A percentile compares a stretch with the other conserved stretches of the same genome.
Conservation (phyloP, 2,797 vertebrate species). For the Phalanger gymnotis region DNA sequence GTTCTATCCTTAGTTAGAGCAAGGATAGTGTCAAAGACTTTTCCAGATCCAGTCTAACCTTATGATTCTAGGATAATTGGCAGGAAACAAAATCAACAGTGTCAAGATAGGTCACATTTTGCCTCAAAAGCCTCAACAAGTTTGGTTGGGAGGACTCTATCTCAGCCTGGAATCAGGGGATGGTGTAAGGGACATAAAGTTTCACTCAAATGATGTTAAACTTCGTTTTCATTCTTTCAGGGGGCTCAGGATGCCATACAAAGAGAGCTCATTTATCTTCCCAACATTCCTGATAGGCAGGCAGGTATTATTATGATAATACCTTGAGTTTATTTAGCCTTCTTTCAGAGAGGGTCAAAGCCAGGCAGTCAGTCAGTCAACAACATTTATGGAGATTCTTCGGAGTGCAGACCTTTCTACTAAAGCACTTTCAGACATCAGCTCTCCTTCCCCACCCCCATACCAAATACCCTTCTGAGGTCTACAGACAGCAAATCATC, state of each 20-base stretch:
- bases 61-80: conserved; percentile 53
- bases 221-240: conserved; percentile 61
- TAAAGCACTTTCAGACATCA: conserved; percentile 65
- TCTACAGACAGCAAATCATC: neutral
- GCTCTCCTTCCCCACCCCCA: neutral
- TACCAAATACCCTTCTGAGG: conserved; percentile 10
- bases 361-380: conserved; percentile 69
- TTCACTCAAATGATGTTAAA: conserved; percentile 52
- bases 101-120: conserved; percentile 62
- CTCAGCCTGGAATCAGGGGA: conserved; percentile 35
- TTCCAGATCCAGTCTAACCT: neutral
- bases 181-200: conserved; percentile 41
- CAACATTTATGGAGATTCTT: conserved; percentile 67
- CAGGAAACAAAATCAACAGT: conserved; percentile 36
- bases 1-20: conserved; percentile 28
- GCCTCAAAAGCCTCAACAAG: conserved; percentile 9
- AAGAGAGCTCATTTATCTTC: conserved; percentile 61
- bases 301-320: conserved; percentile 79
- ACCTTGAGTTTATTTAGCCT: conserved; percentile 70
- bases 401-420: conserved; percentile 53
- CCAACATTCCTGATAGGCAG: conserved; percentile 67
- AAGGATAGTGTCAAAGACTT: conserved; percentile 27
- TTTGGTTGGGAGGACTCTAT: conserved; percentile 54
- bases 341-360: conserved; percentile 60
- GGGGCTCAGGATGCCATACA: conserved; percentile 47